These are phyloP conservation scores for Amblyopsis hoosieri DNA, from an alignment of 2,797 vertebrate species.

Conservation along the genomic window DNA sequence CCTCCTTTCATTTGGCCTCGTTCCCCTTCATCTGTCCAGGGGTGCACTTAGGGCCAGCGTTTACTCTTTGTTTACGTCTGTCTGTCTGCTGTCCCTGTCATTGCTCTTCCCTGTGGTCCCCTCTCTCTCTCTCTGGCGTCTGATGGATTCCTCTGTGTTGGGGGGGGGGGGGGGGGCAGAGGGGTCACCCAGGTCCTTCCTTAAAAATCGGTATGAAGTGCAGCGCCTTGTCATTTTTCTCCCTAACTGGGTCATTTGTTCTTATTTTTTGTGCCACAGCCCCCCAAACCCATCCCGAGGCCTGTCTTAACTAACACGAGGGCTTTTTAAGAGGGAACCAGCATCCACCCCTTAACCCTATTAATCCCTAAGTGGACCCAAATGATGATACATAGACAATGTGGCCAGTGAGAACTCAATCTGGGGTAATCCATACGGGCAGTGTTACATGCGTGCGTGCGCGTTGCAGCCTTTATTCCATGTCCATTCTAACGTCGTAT, in stretches of 20 bases:
- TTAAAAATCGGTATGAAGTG: constrained; percentile 50
- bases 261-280: constrained; percentile 68
- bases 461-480: constrained; percentile 1
- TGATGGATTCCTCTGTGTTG: constrained; percentile 65
- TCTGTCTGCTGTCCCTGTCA: background rate
- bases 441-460: background rate
- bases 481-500: constrained; percentile 40
- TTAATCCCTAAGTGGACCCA: constrained; percentile 76
- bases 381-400: constrained; percentile 82
- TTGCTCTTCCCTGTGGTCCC: background rate
- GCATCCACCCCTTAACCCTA: constrained; percentile 76
- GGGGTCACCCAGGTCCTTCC: constrained; percentile 70
- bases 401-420: constrained; percentile 71
- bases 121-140: constrained; percentile 27
- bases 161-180: background rate
- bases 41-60: constrained; percentile 36
- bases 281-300: constrained; percentile 59
- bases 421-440: constrained; percentile 55
- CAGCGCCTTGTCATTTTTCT: constrained; percentile 75
- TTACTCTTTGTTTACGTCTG: constrained; percentile 36
- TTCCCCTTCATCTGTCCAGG: constrained; percentile 36
- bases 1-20: constrained; percentile 3
- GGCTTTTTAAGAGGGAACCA: constrained; percentile 65
- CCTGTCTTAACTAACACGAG: constrained; percentile 72
- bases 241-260: constrained; percentile 82